phyloP scores from a whole-genome alignment of 2,797 vertebrate genomes.

The Smutsia gigantea region DNA sequence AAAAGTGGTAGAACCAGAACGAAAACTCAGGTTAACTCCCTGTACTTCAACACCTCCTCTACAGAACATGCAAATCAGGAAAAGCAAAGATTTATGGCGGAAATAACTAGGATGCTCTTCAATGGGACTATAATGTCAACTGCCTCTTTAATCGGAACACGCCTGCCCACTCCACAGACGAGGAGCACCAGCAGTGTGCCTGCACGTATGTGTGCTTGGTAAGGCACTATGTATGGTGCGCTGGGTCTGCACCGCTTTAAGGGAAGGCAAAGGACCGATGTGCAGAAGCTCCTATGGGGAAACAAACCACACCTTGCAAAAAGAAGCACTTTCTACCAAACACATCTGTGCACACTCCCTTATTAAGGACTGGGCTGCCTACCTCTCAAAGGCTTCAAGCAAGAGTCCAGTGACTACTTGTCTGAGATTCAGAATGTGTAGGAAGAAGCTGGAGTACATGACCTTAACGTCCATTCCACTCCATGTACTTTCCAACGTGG shows the following conservation, averaged over 20 bases:
- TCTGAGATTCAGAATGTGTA: not conserved
- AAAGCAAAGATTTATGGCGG: not conserved
- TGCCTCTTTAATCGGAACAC: not conserved
- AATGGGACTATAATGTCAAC: not conserved
- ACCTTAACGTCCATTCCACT: not conserved
- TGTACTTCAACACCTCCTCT: not conserved
- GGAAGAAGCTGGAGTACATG: not conserved
- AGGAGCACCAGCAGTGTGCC: not conserved
- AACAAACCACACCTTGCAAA: not conserved
- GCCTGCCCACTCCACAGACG: not conserved
- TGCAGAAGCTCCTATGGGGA: not conserved
- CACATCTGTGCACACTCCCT: not conserved
- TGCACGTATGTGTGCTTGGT: accelerated
- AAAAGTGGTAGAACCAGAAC: not conserved
- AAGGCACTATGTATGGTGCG: not conserved
- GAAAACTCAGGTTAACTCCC: not conserved
- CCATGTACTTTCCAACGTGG: not conserved
- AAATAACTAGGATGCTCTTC: not conserved
- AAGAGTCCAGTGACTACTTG: not conserved
- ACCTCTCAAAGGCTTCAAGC: not conserved
- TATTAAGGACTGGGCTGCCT: not conserved
- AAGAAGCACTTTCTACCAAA: not conserved
- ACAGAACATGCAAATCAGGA: not conserved
- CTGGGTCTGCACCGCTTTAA: not conserved
- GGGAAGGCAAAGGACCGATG: not conserved